Evolutionary conservation across 2,888 invertebrate genomes (phyloP), one percentile per base, ranked within the genome.

Genomic region (Liopterus haemorrhoidalis): DNA sequence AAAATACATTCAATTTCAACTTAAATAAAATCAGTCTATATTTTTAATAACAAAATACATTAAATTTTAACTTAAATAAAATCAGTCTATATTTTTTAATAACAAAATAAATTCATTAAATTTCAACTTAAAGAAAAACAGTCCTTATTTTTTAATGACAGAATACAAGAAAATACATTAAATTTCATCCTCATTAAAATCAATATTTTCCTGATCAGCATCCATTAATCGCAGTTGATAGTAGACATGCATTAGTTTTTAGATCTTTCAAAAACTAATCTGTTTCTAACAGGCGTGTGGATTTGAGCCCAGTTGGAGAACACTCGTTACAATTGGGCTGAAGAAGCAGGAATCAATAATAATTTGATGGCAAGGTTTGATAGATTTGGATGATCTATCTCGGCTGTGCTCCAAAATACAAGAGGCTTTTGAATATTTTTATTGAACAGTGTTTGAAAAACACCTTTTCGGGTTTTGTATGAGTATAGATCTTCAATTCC

Each of bases 311-410:
- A 51, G 14, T 39, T 39, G 6, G 47, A 45, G 19, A 48, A 52
- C 9, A 47, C 19, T 24, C 44, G 35, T 33, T 51, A 49, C 2
- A 49, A 21, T 35, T 52, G 49, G 6, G 47, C 46, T 5, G 47
- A 47, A 9, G 50, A 52, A n/a, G 47, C 47, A 5, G 50, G 49
- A 19, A 51, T 39, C 32, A 39, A 37, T 14, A 52, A 33, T 14
- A 52, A 31, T 35, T 49, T 49, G 18, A 36, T 11, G n/a, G 46
- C 46, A 11, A 42, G 27, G 5, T 16, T 42, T 35, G 46, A 42
- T 22, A 48, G 37, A 8, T 38, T n/a, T 12, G 22, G 15, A 21
- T 33, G 25, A 12, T 44, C 35, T 16, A 33, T 39, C 21, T 20
- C 32, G 18, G 32, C 22, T 27, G 35, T 38, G 25, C 24, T 16